Evolutionary conservation across 2,797 vertebrate species (phyloP), one percentile per base, ranked within the genome.

Genomic region (Hydrophis major): DNA sequence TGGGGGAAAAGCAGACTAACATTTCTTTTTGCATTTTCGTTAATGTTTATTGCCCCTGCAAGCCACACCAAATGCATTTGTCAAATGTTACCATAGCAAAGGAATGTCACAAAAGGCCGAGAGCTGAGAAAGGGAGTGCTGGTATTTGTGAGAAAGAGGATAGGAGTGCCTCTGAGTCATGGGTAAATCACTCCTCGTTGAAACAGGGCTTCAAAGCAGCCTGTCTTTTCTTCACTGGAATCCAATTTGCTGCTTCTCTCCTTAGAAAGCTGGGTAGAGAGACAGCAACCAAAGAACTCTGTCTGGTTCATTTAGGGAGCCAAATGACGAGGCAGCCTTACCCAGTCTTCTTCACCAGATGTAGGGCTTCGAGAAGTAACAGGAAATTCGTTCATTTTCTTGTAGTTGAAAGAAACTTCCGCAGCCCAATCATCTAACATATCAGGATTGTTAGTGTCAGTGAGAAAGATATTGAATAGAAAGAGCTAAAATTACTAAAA

Each of bases 121-220:
- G 55, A 88, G 56, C 57, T 92, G 89, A 89, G 25, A 83, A 56
- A 88, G 86, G 86, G 89, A 91, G 90, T 88, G 87, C 50, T 94
- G 91, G 86, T 56, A 90, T 94, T 90, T 86, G 86, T 8, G 25
- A 47, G 42, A 55, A 16, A 25, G 74, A 56, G 50, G 32, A 69
- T 90, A 55, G 56, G 90, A 91, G 93, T 57, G 93, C 47, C 93
- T 91, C 87, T 93, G 93, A 93, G 66, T 93, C 93, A 93, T 3
- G 25, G 66, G 42, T 42, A 69, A 86, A 37, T 50, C 6, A 6
- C 74, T 56, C 56, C 87, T 89, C 32, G 2, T 37, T 18, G 61
- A 50, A 25, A n/a, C 59, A 27, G n/a, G 6, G 25, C 90, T 57
- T 57, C 56, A 89, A 86, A 66, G 18, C 69, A 86, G n/a, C 27